A percentile compares a stretch with the other conserved stretches of the same genome.
Evolutionary conservation across 2,113 vertebrate species (phyloP).

Genomic region (Plestiodon gilberti): DNA sequence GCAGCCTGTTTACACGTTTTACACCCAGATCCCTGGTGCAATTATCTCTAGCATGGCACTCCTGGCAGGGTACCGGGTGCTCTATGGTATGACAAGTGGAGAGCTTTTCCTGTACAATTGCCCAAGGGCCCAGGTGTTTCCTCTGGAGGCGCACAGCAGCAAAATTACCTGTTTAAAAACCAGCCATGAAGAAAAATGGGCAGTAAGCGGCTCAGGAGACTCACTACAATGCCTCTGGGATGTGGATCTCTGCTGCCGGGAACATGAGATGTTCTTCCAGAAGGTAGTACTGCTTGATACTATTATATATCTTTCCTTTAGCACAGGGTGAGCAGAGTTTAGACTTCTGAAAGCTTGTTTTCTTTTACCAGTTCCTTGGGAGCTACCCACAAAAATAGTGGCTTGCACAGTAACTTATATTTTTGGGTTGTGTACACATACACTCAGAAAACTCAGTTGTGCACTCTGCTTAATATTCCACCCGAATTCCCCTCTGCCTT

Average conservation of each 20-base stretch:
- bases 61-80: slow-evolving; percentile 67
- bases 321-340: too few relatives aligned
- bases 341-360: too few relatives aligned
- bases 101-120: slow-evolving; percentile 72
- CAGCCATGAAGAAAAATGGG: slow-evolving; percentile 75
- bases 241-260: slow-evolving; percentile 71
- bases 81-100: slow-evolving; percentile 68
- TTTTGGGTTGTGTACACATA: too few relatives aligned
- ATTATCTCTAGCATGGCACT: slow-evolving; percentile 71
- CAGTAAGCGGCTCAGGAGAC: slow-evolving; percentile 77
- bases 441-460: too few relatives aligned
- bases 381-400: background rate
- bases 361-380: background rate
- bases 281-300: slow-evolving; percentile 67
- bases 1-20: slow-evolving; percentile 62
- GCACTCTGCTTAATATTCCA: too few relatives aligned
- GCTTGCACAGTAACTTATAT: too few relatives aligned
- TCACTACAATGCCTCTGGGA: slow-evolving; percentile 82
- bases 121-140: background rate
- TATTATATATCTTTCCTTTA: too few relatives aligned
- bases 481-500: too few relatives aligned
- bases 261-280: slow-evolving; percentile 81
- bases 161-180: slow-evolving; percentile 76
- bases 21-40: slow-evolving; percentile 68
- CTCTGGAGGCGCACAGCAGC: slow-evolving; percentile 76